Evolutionary conservation across 1,140 invertebrate species (phyloP), one percentile per base, ranked within the genome.

Genomic region (Leptinotarsa texana): DNA sequence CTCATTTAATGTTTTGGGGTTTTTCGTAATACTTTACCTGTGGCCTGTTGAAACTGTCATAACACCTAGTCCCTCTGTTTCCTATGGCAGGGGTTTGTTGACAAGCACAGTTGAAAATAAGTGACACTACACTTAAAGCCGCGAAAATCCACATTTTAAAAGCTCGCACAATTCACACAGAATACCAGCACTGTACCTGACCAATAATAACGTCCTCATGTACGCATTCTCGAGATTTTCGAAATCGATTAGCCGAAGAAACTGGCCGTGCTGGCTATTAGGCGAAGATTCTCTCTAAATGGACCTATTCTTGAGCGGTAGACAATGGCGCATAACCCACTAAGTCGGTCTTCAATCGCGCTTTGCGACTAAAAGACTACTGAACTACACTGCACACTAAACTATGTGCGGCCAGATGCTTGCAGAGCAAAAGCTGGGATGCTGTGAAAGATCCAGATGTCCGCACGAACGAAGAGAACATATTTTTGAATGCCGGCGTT

Each of bases 41-140:
- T 27, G 81, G 81, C 67, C 80, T 71, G 33, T 77, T 78, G 63
- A 81, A 82, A 68, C 73, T 69, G 63, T 82, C 81, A 69, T 82
- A 82, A 72, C 81, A 82, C 69, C 69, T 70, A 17, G 80, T 82
- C 17, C 80, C 78, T 72, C 78, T 79, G 71, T 49, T n/a, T 11
- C 81, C 81, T 21, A 82, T 71, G 11, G 66, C 75, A 13, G 81
- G 81, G 8, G 81, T 80, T 22, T 81, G 72, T 67, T 75, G 76
- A 71, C 68, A 66, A 27, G 22, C 17, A 65, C 72, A 69, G 33
- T 18, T 24, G n/a, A 22, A 42, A 42, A 63, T 17, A 13, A 71
- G 13, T 49, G 8, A 57, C 49, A 61, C 22, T 8, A 73, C 48
- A 73, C n/a, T 47, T 24, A 73, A 47, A 48, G 24, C 51, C 15